phyloP scores from a whole-genome alignment of 2,113 vertebrate species.

The Cairina moschata region DNA sequence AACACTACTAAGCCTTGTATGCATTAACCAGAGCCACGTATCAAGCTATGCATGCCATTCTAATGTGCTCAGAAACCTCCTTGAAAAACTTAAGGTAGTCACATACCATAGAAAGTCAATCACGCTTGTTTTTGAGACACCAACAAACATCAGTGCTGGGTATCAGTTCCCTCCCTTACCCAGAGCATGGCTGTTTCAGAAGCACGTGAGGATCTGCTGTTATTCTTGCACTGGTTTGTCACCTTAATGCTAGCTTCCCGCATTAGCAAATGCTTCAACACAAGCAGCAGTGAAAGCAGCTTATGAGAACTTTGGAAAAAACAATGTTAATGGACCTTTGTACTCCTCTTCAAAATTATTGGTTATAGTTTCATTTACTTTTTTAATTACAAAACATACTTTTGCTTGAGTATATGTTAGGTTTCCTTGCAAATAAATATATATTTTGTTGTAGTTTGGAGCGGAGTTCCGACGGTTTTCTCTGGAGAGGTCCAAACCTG shows the following conservation, averaged over 20 bases:
- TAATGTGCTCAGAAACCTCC: not conserved
- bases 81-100: not conserved
- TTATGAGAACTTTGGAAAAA: fast-evolving
- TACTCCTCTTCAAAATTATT: not conserved
- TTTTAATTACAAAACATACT: not conserved
- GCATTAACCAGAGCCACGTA: not conserved
- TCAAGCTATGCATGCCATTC: not conserved
- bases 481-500: conserved; percentile 94
- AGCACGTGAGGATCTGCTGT: not conserved
- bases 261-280: not conserved
- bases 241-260: not conserved
- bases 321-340: not conserved
- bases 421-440: not conserved
- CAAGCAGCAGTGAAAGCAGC: fast-evolving
- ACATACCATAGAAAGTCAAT: not conserved
- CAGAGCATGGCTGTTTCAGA: not conserved
- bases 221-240: not conserved
- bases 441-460: conserved; percentile 86
- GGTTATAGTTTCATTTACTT: not conserved
- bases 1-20: not conserved
- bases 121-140: not conserved
- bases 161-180: not conserved
- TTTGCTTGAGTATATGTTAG: not conserved
- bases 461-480: conserved; percentile 98
- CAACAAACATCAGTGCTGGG: not conserved